Conservation (phyloP, 2,113 vertebrate genomes). For the Falcunculus frontatus region DNA sequence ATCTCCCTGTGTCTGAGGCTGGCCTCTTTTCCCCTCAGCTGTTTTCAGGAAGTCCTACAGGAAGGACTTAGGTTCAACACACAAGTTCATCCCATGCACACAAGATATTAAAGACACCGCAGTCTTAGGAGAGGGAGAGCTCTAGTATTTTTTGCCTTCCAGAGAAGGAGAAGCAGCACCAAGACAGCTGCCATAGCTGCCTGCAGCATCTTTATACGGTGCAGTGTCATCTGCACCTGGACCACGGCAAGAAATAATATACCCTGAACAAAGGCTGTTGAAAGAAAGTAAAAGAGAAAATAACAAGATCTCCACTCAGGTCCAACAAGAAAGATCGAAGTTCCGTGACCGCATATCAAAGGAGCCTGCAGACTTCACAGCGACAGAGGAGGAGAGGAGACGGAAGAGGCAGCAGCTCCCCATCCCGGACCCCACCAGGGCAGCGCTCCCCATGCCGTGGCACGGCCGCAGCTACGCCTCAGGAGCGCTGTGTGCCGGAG, state of each 20-base stretch:
- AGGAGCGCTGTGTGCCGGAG: rapidly evolving
- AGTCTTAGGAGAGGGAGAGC: neutral
- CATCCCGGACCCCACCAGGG: rapidly evolving
- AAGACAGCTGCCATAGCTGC: neutral
- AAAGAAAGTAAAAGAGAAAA: neutral
- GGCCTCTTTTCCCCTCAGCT: neutral
- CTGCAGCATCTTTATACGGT: neutral
- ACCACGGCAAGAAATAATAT: rapidly evolving
- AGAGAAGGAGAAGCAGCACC: neutral
- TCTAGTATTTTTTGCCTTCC: neutral
- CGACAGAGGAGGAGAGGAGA: no score
- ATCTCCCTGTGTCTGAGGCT: neutral
- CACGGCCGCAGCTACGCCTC: neutral
- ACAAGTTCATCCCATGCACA: neutral
- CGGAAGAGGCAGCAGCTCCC: neutral
- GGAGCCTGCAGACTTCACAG: neutral
- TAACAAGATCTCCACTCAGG: neutral
- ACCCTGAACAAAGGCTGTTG: neutral
- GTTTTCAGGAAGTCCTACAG: conserved; percentile 48
- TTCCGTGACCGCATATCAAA: neutral
- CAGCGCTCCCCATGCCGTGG: rapidly evolving
- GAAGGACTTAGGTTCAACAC: conserved; percentile 10
- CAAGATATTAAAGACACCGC: neutral
- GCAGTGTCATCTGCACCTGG: neutral
- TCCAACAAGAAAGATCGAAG: neutral